Evolutionary conservation across 2,113 vertebrate species (phyloP), one percentile per base, ranked within the genome.

Genomic region (Poeciliopsis occidentalis): DNA sequence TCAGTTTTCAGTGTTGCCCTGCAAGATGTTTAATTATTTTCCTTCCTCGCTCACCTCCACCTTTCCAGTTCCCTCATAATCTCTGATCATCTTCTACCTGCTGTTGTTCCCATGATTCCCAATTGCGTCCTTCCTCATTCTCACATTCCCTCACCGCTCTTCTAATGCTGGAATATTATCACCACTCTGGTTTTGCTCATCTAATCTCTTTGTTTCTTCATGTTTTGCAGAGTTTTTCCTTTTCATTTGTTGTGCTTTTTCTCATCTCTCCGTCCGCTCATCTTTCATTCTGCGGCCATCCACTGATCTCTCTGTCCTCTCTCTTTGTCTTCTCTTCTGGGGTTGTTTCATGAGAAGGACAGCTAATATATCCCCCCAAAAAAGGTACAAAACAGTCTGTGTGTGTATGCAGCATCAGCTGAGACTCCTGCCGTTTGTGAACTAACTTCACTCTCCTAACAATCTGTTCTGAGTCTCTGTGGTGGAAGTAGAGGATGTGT

Each of bases 321-420:
- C 80, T 92, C 68, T 89, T 67, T 87, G 71, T 93, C 91, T 94
- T 93, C 92, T 94, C 93, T 91, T 94, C 94, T 96, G 96, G 96
- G 96, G 96, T 95, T 95, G 93, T 94, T 87, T 96, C 94, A 92
- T 95, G 95, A 96, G 96, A 97, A 97, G 97, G 96, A 92, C 95
- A 95, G 89, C 95, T 95, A 94, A 96, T 94, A 95, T 96, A 95
- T 96, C 87, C 95, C 93, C 96, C 96, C 87, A 96, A 95, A 94
- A 97, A 96, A 97, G 97, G 97, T 97, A 97, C 95, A 95, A 87
- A 57, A 87, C 90, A 73, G 72, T 64, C 30, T 75, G 47, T 72
- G 87, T 92, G 90, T 89, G 87, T 91, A 88, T 88, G 79, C 86
- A 73, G 69, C 80, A 10, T 69, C 82, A 77, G 83, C 39, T 67